phyloP scores from a whole-genome alignment of 2,888 invertebrate species.

The Stenotaenia linearis region DNA sequence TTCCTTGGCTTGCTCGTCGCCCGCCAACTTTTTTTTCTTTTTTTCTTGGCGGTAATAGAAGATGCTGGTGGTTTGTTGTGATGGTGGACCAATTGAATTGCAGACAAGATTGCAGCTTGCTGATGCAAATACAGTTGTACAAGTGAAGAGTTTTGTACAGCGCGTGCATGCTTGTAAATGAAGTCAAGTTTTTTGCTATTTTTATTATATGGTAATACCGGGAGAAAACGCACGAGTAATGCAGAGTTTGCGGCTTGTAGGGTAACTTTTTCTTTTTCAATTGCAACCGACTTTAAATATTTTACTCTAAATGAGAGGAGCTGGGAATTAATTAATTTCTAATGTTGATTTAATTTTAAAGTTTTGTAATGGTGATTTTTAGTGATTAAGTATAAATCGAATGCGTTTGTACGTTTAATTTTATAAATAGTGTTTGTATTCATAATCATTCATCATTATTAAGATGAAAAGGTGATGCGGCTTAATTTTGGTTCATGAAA shows the following conservation, averaged over 20 bases:
- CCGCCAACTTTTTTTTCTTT: slow-evolving; percentile 1
- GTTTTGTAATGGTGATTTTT: too few relatives aligned
- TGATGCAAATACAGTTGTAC: not conserved
- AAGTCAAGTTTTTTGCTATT: not conserved
- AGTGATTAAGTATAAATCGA: too few relatives aligned
- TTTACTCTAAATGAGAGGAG: too few relatives aligned
- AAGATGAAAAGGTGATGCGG: too few relatives aligned
- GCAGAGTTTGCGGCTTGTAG: not conserved
- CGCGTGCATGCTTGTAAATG: not conserved
- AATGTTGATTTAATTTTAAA: too few relatives aligned
- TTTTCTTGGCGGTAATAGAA: not conserved
- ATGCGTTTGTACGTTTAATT: too few relatives aligned
- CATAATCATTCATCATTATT: too few relatives aligned
- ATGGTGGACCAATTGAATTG: slow-evolving; percentile 19
- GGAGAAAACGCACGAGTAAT: not conserved
- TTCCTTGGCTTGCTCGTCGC: slow-evolving; percentile 7
- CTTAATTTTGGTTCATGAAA: too few relatives aligned
- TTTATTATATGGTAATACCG: not conserved
- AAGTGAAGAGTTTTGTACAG: not conserved
- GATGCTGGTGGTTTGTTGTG: slow-evolving; percentile 2
- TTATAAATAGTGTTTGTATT: too few relatives aligned
- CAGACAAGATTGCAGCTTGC: slow-evolving; percentile 6
- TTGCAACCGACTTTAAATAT: too few relatives aligned
- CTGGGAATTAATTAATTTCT: too few relatives aligned
- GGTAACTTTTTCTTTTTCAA: too few relatives aligned